Conservation (phyloP, 2,113 vertebrate genomes). For the Syrmaticus mikado region DNA sequence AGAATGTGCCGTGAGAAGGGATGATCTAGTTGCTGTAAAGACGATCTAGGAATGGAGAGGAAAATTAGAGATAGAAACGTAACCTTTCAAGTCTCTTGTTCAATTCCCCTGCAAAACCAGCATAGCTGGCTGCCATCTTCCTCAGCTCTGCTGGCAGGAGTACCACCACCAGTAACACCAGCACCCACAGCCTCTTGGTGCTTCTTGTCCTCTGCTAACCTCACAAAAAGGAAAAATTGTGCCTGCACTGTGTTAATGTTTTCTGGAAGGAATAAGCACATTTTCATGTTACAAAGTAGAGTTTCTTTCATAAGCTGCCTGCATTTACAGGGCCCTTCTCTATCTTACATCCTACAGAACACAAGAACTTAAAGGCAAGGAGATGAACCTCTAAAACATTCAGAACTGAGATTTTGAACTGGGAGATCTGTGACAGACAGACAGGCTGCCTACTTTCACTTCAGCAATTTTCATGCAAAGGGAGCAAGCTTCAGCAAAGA, state of each 20-base stretch:
- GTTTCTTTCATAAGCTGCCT: background rate
- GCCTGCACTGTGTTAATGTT: fast-evolving
- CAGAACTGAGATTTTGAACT: background rate
- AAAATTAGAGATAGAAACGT: background rate
- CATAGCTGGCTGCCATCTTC: fast-evolving
- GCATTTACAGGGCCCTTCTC: background rate
- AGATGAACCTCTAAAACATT: background rate
- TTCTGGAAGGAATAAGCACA: background rate
- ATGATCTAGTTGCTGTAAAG: background rate
- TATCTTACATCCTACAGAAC: background rate
- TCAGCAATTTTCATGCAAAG: background rate
- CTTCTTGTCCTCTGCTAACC: background rate
- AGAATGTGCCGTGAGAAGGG: background rate
- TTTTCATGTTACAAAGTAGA: background rate
- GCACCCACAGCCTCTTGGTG: background rate
- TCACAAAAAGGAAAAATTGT: background rate
- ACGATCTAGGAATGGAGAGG: background rate
- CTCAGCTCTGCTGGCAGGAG: background rate
- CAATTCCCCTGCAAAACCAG: background rate
- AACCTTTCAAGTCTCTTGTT: background rate
- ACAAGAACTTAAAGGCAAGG: background rate
- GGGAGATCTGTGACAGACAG: background rate
- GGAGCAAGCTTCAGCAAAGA: background rate
- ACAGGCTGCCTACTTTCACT: background rate
- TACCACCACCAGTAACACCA: background rate